Base-by-base conservation (phyloP, 2,113 vertebrate genomes). In the Beaufortia kweichowensis region DNA sequence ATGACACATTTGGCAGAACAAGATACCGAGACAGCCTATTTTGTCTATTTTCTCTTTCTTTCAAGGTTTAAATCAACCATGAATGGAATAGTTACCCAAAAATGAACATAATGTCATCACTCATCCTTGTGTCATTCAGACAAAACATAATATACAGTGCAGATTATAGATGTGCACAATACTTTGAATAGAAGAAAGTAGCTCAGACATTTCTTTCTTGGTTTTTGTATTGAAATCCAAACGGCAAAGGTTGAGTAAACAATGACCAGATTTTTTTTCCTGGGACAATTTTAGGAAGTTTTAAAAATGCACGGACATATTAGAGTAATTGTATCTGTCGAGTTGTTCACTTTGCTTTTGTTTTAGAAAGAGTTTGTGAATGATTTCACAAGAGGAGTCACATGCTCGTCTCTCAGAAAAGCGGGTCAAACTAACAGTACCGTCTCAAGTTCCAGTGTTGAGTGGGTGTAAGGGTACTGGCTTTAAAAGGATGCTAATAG, bases 1-100 rank as follows among this genome's bases (percentile, higher is more conserved):
- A 87, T 89, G 84, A 78, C 77, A 84, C 75, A 84, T 88, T 85
- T 84, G 65, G 78, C 76, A 53, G 55, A 78, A 79, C 41, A 50
- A 41, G 66, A 84, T 39, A 39, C 24, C 48, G 62, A 55, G 48
- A 21, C 8, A n/a, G 55, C 2, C 41, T 55, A n/a, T 12, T 12
- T 39, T n/a, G 10, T 33, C n/a, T 29, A 15, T 26, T 23, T 56
- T n/a, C 6, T 26, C 11, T 28, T 67, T 26, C 21, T 72, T 53
- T 43, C 33, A 15, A 19, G 23, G 23, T 21, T 15, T 72, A 41
- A 72, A 72, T 59, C 2, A 59, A 41, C 9, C 33, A 72, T 17
- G 28, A 28, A 57, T 4, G 39, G 33, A 9, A 35, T 35, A 35
- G 33, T 9, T 35, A 35, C 33, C 6, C 33, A 35, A 9, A 35